These are phyloP conservation scores for Vulpes ferrilata DNA, from an alignment of 2,113 vertebrate genomes.

Conservation along the genomic window DNA sequence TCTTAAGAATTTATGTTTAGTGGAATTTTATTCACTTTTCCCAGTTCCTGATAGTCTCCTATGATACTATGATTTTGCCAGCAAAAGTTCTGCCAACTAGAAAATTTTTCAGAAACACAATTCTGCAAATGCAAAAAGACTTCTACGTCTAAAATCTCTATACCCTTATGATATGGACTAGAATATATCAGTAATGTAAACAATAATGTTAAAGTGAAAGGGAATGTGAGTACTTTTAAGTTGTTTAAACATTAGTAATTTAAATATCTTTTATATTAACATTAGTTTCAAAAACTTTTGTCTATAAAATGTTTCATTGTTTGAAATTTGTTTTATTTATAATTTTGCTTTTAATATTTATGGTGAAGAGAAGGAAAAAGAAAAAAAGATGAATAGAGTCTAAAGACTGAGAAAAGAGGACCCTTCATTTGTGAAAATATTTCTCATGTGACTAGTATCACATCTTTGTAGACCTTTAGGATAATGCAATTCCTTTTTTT, in stretches of 20 bases:
- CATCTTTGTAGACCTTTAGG: neutral
- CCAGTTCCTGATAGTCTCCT: neutral
- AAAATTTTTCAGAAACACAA: slow-evolving; percentile 1
- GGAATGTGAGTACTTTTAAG: neutral
- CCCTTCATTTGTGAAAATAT: neutral
- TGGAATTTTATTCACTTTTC: neutral
- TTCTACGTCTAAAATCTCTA: neutral
- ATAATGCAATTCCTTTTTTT: neutral
- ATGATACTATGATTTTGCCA: neutral
- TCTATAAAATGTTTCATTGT: slow-evolving; percentile 31
- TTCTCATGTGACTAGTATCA: neutral
- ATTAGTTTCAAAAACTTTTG: neutral
- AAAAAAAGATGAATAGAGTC: slow-evolving; percentile 32
- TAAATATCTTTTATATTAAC: slow-evolving; percentile 34
- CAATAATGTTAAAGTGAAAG: neutral
- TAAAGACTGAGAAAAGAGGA: neutral
- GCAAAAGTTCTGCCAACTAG: neutral
- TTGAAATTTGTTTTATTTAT: slow-evolving; percentile 43
- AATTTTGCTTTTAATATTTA: slow-evolving; percentile 43
- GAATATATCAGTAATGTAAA: neutral
- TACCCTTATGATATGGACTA: neutral
- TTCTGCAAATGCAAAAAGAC: neutral
- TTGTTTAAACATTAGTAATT: slow-evolving; percentile 3
- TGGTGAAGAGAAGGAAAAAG: neutral
- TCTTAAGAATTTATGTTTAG: slow-evolving; percentile 32